Evolutionary conservation across 2,113 vertebrate species (phyloP).

Genomic region (Ranitomeya imitator): DNA sequence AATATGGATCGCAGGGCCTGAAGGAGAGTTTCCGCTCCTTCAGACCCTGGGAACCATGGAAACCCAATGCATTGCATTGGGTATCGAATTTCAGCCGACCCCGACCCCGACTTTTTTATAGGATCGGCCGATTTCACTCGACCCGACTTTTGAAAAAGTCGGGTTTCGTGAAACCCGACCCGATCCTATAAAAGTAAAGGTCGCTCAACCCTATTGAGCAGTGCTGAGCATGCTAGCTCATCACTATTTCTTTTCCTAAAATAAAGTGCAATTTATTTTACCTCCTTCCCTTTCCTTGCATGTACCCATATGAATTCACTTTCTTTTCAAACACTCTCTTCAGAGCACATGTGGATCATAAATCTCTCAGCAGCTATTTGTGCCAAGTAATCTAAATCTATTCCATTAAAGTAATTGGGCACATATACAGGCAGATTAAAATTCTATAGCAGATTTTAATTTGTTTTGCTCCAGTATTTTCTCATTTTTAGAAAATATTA

Average conservation of each 20-base stretch:
- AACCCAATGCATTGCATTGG: no score
- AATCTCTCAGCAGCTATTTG: slow-evolving; percentile 28
- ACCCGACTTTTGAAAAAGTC: no score
- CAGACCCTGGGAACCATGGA: no score
- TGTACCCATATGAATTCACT: slow-evolving; percentile 21
- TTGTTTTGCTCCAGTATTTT: neutral
- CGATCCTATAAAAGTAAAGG: no score
- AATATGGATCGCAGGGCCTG: no score
- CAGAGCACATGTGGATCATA: slow-evolving; percentile 27
- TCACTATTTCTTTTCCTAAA: neutral
- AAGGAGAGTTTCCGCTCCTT: no score
- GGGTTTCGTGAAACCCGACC: no score
- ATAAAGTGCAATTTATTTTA: neutral
- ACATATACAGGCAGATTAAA: slow-evolving; percentile 23
- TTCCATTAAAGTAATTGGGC: slow-evolving; percentile 26
- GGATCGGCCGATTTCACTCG: no score
- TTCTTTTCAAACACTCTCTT: slow-evolving; percentile 16
- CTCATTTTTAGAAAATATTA: neutral
- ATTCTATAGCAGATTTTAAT: neutral
- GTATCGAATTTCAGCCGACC: no score
- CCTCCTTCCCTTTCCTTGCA: neutral
- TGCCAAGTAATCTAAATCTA: slow-evolving; percentile 37
- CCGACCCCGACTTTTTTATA: no score
- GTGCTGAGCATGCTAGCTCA: no score
- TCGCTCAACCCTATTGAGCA: no score